phyloP scores from a whole-genome alignment of 2,888 invertebrate species.

The Brachynemurus nebulosus region DNA sequence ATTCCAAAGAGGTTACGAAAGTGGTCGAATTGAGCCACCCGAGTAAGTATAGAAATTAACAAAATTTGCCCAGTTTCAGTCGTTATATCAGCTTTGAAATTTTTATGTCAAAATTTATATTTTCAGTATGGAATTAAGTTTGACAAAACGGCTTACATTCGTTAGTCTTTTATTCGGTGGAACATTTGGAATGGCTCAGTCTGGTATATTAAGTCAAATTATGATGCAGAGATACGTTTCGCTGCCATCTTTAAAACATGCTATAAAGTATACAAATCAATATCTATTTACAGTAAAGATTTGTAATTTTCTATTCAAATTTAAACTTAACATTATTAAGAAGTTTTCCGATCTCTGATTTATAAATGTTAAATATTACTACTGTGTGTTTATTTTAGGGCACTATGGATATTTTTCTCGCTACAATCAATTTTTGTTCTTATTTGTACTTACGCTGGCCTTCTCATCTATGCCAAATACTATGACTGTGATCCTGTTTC shows the following conservation, averaged over 20 bases:
- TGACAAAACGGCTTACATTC: constrained; percentile 63
- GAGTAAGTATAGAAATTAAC: constrained; percentile 47
- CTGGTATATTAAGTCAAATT: constrained; percentile 65
- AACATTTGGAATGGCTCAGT: constrained; percentile 59
- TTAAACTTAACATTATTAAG: too few species aligned
- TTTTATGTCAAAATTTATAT: too few species aligned
- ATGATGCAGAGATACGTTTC: constrained; percentile 76
- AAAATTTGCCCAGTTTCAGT: too few species aligned
- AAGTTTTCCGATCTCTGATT: too few species aligned
- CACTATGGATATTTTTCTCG: constrained; percentile 1
- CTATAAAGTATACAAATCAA: constrained; percentile 51
- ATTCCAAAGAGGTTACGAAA: constrained; percentile 48
- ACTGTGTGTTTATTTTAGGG: constrained; percentile 4
- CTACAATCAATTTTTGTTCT: constrained; percentile 6
- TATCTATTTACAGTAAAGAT: too few species aligned
- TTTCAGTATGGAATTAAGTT: constrained; percentile 61
- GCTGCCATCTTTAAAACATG: constrained; percentile 52
- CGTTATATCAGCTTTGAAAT: too few species aligned
- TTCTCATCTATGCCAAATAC: constrained; percentile 32
- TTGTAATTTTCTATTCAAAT: too few species aligned
- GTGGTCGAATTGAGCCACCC: constrained; percentile 54
- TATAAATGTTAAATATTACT: too few species aligned
- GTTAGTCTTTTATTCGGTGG: constrained; percentile 66
- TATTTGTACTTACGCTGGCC: constrained; percentile 21
- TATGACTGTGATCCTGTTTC: constrained; percentile 30